These are phyloP conservation scores for Carapus acus DNA, from an alignment of 2,797 vertebrate species.

Conservation along the genomic window DNA sequence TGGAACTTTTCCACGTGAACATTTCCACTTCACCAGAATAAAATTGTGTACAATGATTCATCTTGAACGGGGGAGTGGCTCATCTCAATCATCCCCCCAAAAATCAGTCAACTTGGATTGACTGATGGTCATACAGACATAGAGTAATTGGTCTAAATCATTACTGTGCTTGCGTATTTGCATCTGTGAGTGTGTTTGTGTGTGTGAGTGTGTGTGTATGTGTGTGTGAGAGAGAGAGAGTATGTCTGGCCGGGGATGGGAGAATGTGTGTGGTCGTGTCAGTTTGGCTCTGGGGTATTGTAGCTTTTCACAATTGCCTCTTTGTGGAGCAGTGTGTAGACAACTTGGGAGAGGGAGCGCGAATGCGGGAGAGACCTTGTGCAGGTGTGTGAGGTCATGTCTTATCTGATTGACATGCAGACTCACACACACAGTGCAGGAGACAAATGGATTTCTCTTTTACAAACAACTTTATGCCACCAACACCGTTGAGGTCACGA, in stretches of 20 bases:
- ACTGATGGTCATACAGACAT: too few species aligned
- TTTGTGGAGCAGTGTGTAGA: slow-evolving; percentile 21
- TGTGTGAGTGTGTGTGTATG: slow-evolving; percentile 7
- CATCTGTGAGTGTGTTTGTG: slow-evolving; percentile 4
- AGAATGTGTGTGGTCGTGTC: background rate
- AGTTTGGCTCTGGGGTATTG: slow-evolving; percentile 14
- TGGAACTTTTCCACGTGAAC: too few species aligned
- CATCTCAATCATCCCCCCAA: too few species aligned
- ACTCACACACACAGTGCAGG: slow-evolving; percentile 26
- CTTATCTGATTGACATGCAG: slow-evolving; percentile 46
- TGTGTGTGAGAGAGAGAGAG: slow-evolving; percentile 1
- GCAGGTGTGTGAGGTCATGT: slow-evolving; percentile 41
- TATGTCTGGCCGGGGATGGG: slow-evolving; percentile 3
- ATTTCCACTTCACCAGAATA: too few species aligned
- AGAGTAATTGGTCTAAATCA: too few species aligned
- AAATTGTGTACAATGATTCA: too few species aligned
- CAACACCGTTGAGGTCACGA: slow-evolving; percentile 40
- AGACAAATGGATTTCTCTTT: slow-evolving; percentile 54
- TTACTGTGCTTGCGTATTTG: too few species aligned
- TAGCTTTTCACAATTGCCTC: slow-evolving; percentile 28
- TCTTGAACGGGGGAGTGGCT: too few species aligned
- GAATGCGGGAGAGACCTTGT: slow-evolving; percentile 34
- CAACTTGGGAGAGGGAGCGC: slow-evolving; percentile 5
- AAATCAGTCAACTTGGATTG: too few species aligned
- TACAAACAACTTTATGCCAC: slow-evolving; percentile 50